Conservation (phyloP, 2,113 vertebrate species). For the Antechinus flavipes region DNA sequence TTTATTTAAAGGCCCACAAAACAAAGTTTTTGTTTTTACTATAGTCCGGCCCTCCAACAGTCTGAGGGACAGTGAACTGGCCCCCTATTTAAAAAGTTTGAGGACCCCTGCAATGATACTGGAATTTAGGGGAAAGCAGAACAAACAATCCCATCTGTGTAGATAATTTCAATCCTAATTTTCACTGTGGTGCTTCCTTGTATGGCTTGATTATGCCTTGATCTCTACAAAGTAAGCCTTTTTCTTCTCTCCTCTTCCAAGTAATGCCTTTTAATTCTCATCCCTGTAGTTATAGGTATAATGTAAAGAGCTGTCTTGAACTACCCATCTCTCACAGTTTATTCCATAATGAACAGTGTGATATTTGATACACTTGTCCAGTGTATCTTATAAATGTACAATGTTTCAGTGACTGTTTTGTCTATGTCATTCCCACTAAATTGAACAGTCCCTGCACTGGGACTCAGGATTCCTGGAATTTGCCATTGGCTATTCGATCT, state of each 20-base stretch:
- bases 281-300: constrained; percentile 77
- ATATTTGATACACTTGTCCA: constrained; percentile 93
- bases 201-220: constrained; percentile 95
- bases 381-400: constrained; percentile 93
- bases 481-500: constrained; percentile 80
- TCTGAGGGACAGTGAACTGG: too few species aligned
- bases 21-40: too few species aligned
- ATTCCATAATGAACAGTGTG: constrained; percentile 86
- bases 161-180: constrained; percentile 97
- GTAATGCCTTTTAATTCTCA: background rate
- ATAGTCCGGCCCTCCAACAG: too few species aligned
- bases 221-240: constrained; percentile 91
- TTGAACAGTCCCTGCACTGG: constrained; percentile 62
- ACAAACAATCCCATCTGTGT: constrained; percentile 95
- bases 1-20: too few species aligned
- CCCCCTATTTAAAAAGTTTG: too few species aligned
- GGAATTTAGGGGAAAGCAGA: constrained; percentile 94
- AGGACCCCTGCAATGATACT: constrained; percentile 85
- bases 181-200: constrained; percentile 94
- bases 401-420: constrained; percentile 92
- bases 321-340: constrained; percentile 72
- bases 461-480: background rate
- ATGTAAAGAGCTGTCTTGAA: constrained; percentile 75
- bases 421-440: constrained; percentile 81
- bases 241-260: background rate